A percentile compares a stretch with the other conserved stretches of the same genome.
Conservation (phyloP, 2,113 vertebrate species). For the Eulemur macaco region DNA sequence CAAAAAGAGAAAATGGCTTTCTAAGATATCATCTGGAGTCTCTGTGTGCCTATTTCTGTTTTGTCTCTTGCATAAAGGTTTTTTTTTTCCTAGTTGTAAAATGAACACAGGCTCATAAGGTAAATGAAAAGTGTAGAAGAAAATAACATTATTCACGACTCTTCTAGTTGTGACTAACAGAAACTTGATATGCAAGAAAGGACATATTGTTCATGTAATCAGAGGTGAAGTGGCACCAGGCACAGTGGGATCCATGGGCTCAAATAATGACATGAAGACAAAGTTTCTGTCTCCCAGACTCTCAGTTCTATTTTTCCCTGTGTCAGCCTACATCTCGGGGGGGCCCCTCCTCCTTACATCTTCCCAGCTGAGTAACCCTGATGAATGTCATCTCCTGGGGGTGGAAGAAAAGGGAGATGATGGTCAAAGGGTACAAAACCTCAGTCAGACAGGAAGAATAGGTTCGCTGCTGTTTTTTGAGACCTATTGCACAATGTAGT, state of each 20-base stretch:
- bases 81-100: background rate
- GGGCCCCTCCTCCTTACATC: background rate
- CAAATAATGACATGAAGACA: background rate
- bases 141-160: background rate
- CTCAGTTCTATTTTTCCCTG: background rate
- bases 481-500: background rate
- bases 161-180: background rate
- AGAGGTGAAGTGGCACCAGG: background rate
- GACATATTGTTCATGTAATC: background rate
- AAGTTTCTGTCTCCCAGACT: background rate
- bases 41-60: background rate
- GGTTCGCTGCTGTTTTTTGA: background rate
- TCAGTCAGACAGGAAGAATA: background rate
- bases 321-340: background rate
- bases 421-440: background rate
- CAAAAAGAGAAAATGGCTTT: background rate
- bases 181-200: background rate
- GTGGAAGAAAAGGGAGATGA: too few species aligned
- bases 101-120: background rate
- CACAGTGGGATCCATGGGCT: background rate
- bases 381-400: background rate
- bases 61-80: background rate
- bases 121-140: background rate
- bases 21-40: background rate
- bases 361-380: background rate